Percentiles rank a stretch among this genome's conserved stretches.
Evolutionary conservation across 2,797 vertebrate genomes (phyloP).

Genomic region (Helicolenus hilgendorfi): DNA sequence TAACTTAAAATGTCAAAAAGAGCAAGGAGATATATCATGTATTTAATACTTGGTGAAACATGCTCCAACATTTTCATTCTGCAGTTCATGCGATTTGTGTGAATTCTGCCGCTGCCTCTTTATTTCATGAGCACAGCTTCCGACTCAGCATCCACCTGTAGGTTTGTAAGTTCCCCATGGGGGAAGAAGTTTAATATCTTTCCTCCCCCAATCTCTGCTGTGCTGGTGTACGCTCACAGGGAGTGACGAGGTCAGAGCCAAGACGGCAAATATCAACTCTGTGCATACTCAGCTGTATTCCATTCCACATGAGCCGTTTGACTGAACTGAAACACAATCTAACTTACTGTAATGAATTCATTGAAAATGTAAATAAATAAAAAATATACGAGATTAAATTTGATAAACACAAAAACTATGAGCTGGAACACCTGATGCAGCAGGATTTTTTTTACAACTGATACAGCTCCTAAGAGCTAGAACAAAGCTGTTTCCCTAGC

Average conservation of each 20-base stretch:
- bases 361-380: background rate
- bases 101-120: background rate
- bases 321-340: constrained; percentile 19
- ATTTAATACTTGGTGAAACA: background rate
- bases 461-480: constrained; percentile 31
- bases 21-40: background rate
- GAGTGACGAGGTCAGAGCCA: constrained; percentile 15
- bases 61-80: background rate
- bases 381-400: background rate
- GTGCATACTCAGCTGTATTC: constrained; percentile 6
- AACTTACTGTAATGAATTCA: background rate
- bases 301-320: background rate
- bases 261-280: constrained; percentile 24
- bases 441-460: constrained; percentile 29
- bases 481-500: constrained; percentile 47
- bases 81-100: background rate
- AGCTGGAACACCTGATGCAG: constrained; percentile 31
- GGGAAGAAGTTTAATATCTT: constrained; percentile 30
- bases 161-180: background rate
- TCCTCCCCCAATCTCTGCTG: constrained; percentile 1
- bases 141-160: background rate
- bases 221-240: background rate
- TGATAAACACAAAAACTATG: constrained; percentile 3
- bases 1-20: background rate
- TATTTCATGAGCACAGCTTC: background rate